Evolutionary conservation across 2,113 vertebrate genomes (phyloP), one percentile per base, ranked within the genome.

Genomic region (Sardina pilchardus): DNA sequence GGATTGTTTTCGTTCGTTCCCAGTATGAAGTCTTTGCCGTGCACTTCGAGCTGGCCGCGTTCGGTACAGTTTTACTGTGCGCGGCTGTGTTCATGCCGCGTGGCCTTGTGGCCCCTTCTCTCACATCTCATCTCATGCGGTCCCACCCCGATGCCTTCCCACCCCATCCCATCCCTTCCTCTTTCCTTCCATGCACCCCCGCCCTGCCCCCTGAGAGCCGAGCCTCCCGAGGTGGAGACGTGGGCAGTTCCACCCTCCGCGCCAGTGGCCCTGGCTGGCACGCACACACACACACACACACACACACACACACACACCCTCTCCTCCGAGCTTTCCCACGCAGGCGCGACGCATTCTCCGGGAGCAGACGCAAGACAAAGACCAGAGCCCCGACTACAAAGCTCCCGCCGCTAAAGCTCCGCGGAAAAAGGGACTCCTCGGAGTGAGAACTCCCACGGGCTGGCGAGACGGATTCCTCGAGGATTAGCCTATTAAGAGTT

Each of bases 401-500:
- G 71, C 71, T 78, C 34, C 12, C n/a, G 63, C 21, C n/a, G 63
- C n/a, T 34, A 71, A 34, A 34, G 8, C 71, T 78, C 71, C 10
- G 16, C 30, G 39, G 71, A 78, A 78, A 36, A 78, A n/a, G n/a
- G 67, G 67, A 78, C 71, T 39, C 30, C 30, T 78, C 14, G 6
- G 30, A 78, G 16, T 78, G 71, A 78, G 71, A 2, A 36, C 71
- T 78, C 71, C 71, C 30, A 34, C 26, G 30, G 71, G 30, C 26
- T 78, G 71, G 71, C 71, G 30, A 36, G 71, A 36, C 34, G 36
- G 71, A 78, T 78, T 78, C 71, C 71, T 78, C 5, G 34, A 78
- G 71, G 71, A 78, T 78, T 78, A 78, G 71, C 71, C 19, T 78
- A 36, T 78, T 78, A 78, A 78, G 71, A 12, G 71, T 36, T n/a